phyloP scores from a whole-genome alignment of 2,797 vertebrate species.

The Cryptoblepharus egeriae region DNA sequence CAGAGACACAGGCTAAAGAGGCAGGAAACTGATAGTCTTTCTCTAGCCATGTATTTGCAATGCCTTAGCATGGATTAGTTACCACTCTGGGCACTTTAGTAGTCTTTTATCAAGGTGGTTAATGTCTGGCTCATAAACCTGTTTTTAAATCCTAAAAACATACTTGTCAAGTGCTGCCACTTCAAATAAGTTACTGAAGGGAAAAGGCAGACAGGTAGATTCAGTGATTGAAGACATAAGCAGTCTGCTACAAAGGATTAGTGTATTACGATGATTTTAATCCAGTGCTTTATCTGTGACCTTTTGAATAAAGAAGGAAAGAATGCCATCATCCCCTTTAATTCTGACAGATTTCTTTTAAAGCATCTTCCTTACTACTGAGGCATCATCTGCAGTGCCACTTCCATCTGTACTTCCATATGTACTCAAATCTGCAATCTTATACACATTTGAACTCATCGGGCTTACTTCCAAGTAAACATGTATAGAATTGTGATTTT shows the following conservation, averaged over 20 bases:
- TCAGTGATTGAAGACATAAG: conserved; percentile 5
- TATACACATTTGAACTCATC: no score
- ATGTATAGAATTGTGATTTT: no score
- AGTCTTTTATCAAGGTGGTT: conserved; percentile 19
- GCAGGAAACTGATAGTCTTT: not conserved
- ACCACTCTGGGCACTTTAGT: conserved; percentile 6
- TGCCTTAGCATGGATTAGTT: conserved; percentile 16
- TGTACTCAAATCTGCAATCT: no score
- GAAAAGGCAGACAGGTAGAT: not conserved
- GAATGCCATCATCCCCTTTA: not conserved
- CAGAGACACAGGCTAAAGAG: not conserved
- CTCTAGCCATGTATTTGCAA: not conserved
- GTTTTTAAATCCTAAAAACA: conserved; percentile 26
- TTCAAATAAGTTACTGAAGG: conserved; percentile 12
- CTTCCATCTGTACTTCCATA: no score
- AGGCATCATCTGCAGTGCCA: not conserved
- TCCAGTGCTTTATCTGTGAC: conserved; percentile 5
- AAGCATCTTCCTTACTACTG: no score
- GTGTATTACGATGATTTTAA: conserved; percentile 17
- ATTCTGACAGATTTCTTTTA: not conserved
- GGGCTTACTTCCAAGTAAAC: no score
- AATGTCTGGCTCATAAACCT: conserved; percentile 18
- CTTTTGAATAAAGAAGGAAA: not conserved
- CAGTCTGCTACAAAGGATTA: conserved; percentile 19
- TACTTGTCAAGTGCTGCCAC: conserved; percentile 21